Base-by-base conservation (phyloP, 2,888 invertebrate species). In the Idaea biselata region DNA sequence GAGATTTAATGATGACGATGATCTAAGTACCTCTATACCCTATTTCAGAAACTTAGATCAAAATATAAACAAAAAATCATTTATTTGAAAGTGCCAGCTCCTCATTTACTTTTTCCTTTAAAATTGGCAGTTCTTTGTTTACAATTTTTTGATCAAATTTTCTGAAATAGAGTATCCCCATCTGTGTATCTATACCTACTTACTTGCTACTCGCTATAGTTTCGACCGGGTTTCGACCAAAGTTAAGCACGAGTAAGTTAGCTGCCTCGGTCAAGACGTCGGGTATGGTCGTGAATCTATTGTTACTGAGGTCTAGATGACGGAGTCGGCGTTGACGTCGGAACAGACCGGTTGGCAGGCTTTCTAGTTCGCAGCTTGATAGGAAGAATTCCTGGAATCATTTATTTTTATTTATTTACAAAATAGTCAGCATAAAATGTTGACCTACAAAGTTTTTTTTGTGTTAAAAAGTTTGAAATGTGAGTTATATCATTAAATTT, bases 161-260 rank as follows among this genome's bases (percentile, higher is more conserved):
- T n/a, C n/a, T n/a, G n/a, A n/a, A n/a, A n/a, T n/a, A n/a, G n/a
- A n/a, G n/a, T n/a, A n/a, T n/a, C n/a, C n/a, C n/a, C n/a, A n/a
- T n/a, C n/a, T n/a, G n/a, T n/a, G n/a, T n/a, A 7, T 32, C 32
- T 54, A 54, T 5, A 6, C 11, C 16, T 16, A 73, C 84, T 83
- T 67, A 87, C 87, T 75, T 82, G 0, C 79, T 74, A 1, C 78
- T 80, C 16, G 91, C 88, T 18, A 96, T 75, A 55, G 84, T 83
- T 16, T 81, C 81, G 16, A 96, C 90, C 0, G 94, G 94, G 80
- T 96, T 96, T 62, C 93, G 94, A 69, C 95, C 94, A 32, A 97
- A 82, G 55, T 93, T 93, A 6, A 97, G 84, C 54, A 83, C 89
- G 65, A 93, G 86, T 60, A 97, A 79, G 56, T 87, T 90, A 0